Evolutionary conservation across 30 jellyfish, hydroid and myxozoan genomes (phyloP).

Genomic region (Sanderia malayensis): DNA sequence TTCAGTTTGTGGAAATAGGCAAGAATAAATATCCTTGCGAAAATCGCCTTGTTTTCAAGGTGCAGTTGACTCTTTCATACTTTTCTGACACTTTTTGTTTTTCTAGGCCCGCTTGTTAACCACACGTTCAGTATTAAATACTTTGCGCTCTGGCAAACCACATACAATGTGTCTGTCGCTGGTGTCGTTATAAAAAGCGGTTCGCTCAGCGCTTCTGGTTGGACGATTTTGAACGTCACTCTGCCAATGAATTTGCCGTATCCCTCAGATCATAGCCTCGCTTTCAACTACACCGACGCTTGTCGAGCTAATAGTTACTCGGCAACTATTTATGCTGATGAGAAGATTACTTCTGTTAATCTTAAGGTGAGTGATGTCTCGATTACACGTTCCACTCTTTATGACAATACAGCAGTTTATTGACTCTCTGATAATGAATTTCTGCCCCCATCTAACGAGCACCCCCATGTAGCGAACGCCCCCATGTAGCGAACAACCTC

Average conservation of each 20-base stretch:
- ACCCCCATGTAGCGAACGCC: too few relatives aligned
- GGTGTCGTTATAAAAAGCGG: slow-evolving; percentile 6
- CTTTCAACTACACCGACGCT: slow-evolving; percentile 44
- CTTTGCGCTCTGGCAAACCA: slow-evolving; percentile 45
- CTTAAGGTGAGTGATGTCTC: too few relatives aligned
- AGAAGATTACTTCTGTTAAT: slow-evolving; percentile 13
- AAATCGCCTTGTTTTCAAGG: too few relatives aligned
- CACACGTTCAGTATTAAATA: not conserved
- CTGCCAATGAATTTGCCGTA: slow-evolving; percentile 4
- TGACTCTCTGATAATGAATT: too few relatives aligned
- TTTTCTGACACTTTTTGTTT: too few relatives aligned
- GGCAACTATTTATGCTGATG: slow-evolving; percentile 25
- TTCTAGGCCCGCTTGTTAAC: not conserved
- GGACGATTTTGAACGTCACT: not conserved
- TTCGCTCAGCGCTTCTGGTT: slow-evolving; percentile 14
- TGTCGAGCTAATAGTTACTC: slow-evolving; percentile 16
- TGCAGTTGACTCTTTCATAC: too few relatives aligned
- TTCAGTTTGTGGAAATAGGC: too few relatives aligned
- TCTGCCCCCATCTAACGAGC: too few relatives aligned
- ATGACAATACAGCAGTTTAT: too few relatives aligned
- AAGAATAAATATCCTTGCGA: too few relatives aligned
- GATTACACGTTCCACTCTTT: too few relatives aligned
- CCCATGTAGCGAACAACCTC: too few relatives aligned
- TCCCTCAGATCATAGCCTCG: slow-evolving; percentile 25
- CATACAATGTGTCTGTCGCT: slow-evolving; percentile 2